Conservation (phyloP, 2,113 vertebrate species). For the Cavia aperea region DNA sequence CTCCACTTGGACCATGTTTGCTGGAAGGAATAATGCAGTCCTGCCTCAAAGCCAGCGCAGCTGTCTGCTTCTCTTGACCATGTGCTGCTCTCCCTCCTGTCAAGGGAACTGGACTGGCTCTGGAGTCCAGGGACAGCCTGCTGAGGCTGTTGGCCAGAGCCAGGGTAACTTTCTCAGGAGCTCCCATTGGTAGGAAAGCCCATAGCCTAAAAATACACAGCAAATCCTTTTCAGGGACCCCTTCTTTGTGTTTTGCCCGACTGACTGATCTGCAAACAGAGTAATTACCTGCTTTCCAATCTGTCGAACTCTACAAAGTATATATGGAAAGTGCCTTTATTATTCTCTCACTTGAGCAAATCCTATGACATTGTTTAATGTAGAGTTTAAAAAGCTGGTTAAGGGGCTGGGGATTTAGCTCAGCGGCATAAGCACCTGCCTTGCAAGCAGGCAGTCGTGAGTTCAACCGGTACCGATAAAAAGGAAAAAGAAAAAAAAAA, state of each 20-base stretch:
- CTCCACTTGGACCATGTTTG: rapidly evolving
- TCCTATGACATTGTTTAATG: not conserved
- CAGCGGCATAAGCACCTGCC: too few relatives aligned
- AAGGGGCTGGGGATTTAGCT: not conserved
- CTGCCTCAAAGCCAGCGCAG: not conserved
- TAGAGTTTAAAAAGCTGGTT: constrained; percentile 24
- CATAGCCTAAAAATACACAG: not conserved
- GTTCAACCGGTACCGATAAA: too few relatives aligned
- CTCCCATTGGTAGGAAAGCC: not conserved
- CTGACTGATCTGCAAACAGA: constrained; percentile 38
- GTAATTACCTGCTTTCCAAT: constrained; percentile 44
- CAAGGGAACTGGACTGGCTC: not conserved
- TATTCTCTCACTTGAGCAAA: constrained; percentile 28
- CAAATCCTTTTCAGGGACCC: not conserved
- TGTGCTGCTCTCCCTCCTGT: not conserved
- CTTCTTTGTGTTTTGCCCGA: not conserved
- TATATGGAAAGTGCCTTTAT: constrained; percentile 22
- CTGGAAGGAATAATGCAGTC: not conserved
- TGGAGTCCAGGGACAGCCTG: not conserved
- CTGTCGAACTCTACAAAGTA: constrained; percentile 45
- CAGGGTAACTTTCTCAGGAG: not conserved
- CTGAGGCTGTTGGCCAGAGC: not conserved
- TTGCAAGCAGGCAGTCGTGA: too few relatives aligned
- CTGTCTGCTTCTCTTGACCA: not conserved
- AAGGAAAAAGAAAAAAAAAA: too few relatives aligned